Percentiles rank a stretch among this genome's conserved stretches.
These are phyloP conservation scores for Mnemiopsis leidyi DNA, from an alignment of 37 sponge, comb jelly and placozoan genomes.

Conservation along the genomic window DNA sequence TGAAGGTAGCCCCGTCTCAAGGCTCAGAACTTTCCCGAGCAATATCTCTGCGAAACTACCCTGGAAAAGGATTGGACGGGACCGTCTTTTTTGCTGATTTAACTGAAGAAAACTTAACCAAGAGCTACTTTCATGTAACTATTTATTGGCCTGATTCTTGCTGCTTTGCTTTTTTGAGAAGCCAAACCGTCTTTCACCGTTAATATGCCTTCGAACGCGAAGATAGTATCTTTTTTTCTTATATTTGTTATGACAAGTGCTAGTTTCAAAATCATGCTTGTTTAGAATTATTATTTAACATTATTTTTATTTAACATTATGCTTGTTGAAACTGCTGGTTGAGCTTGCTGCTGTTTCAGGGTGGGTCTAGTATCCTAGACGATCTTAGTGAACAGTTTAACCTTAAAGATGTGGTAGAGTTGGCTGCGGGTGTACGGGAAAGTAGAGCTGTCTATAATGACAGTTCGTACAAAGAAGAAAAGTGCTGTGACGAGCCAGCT, in stretches of 20 bases:
- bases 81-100: neutral
- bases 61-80: neutral
- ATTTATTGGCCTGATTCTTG: too few relatives aligned
- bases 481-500: slow-evolving; percentile 29
- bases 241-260: too few relatives aligned
- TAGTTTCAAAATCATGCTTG: too few relatives aligned
- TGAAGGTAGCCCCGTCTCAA: neutral
- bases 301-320: too few relatives aligned
- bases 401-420: neutral
- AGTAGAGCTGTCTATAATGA: neutral
- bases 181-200: too few relatives aligned
- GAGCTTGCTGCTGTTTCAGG: neutral
- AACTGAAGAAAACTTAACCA: neutral
- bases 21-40: neutral
- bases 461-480: neutral
- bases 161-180: too few relatives aligned
- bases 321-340: neutral
- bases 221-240: too few relatives aligned
- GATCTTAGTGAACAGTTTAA: neutral
- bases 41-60: neutral
- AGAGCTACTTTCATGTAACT: slow-evolving; percentile 18
- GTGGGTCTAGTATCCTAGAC: neutral
- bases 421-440: neutral
- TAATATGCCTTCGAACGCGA: too few relatives aligned
- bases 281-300: too few relatives aligned